Conservation (phyloP, 2,113 vertebrate species). For the Mixornis gularis region DNA sequence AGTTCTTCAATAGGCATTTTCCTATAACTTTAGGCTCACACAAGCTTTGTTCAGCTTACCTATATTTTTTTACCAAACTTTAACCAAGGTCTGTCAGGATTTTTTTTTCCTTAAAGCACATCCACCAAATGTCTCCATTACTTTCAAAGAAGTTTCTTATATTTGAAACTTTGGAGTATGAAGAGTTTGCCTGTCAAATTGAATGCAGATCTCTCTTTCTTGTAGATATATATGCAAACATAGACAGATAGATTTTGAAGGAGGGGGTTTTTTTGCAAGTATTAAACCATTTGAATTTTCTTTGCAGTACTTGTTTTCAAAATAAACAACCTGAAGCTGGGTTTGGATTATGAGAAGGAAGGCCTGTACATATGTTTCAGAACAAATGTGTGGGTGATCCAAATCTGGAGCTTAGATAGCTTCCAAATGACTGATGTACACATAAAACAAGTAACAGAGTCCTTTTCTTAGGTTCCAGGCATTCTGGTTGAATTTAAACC, state of each 20-base stretch:
- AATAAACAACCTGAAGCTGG: constrained; percentile 26
- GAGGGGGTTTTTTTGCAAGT: background rate
- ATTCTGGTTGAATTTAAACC: background rate
- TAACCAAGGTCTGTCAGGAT: background rate
- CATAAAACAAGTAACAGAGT: background rate
- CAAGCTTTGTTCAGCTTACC: background rate
- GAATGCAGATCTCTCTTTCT: background rate
- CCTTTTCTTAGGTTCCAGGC: background rate
- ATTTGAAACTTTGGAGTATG: background rate
- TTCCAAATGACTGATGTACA: background rate
- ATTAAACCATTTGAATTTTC: background rate
- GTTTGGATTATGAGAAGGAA: background rate
- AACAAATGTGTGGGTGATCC: constrained; percentile 33
- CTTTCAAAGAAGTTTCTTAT: background rate
- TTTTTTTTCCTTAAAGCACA: background rate
- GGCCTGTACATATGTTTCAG: constrained; percentile 5
- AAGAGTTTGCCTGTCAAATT: background rate
- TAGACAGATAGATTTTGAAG: background rate
- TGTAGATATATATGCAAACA: background rate
- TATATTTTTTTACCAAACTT: background rate
- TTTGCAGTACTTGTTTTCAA: constrained; percentile 7
- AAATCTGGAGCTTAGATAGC: constrained; percentile 16
- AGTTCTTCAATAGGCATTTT: background rate
- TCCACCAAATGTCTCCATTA: background rate
- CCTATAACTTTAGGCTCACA: background rate